Conservation (phyloP, 2,888 invertebrate species). For the Netelia inedita region DNA sequence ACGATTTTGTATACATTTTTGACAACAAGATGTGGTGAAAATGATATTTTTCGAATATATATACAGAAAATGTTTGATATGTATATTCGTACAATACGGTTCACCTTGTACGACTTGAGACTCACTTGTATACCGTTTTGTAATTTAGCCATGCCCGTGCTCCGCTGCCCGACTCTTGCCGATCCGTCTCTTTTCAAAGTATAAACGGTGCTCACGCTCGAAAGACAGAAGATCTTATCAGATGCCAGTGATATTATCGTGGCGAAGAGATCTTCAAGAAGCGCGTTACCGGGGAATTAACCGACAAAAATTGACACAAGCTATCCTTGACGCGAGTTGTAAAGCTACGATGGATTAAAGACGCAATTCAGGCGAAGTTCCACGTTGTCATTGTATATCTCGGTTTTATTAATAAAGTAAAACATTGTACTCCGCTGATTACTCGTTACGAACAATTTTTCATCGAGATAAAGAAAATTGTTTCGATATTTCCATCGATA, state of each 20-base stretch:
- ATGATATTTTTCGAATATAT: background rate
- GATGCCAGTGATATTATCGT: slow-evolving; percentile 40
- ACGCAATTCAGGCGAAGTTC: slow-evolving; percentile 41
- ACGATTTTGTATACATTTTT: background rate
- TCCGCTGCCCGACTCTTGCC: slow-evolving; percentile 27
- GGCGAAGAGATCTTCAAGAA: slow-evolving; percentile 48
- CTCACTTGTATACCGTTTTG: slow-evolving; percentile 60
- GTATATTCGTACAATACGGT: background rate
- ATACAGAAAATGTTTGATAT: too few species aligned
- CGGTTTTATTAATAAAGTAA: background rate
- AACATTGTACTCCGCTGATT: too few species aligned
- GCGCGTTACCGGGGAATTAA: slow-evolving; percentile 14
- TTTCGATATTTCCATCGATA: too few species aligned
- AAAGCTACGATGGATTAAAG: slow-evolving; percentile 59
- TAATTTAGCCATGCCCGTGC: slow-evolving; percentile 57
- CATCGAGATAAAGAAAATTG: too few species aligned
- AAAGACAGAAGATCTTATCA: slow-evolving; percentile 50
- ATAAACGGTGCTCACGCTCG: slow-evolving; percentile 13
- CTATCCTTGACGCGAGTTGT: slow-evolving; percentile 24
- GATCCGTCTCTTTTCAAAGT: slow-evolving; percentile 27
- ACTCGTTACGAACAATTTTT: too few species aligned
- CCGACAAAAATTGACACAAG: slow-evolving; percentile 15
- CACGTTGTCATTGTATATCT: slow-evolving; percentile 35
- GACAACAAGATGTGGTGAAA: background rate
- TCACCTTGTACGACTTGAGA: slow-evolving; percentile 5